A percentile compares a stretch with the other conserved stretches of the same genome.
Conservation (phyloP, 2,113 vertebrate genomes). For the Neopipo cinnamomea region DNA sequence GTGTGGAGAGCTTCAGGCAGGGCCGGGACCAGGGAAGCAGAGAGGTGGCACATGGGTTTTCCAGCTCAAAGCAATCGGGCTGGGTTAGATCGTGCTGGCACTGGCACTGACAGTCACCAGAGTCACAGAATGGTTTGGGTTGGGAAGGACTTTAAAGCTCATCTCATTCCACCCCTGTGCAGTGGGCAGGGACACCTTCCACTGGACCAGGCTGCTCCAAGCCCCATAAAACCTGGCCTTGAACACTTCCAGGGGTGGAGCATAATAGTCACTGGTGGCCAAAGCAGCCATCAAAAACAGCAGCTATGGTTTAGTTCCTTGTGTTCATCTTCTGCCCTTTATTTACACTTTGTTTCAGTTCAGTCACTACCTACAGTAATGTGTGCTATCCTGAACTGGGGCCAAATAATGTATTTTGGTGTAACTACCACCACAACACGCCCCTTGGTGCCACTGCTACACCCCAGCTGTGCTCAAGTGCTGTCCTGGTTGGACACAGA, state of each 20-base stretch:
- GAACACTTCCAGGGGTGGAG: neutral
- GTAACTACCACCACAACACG: fast-evolving
- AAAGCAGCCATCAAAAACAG: neutral
- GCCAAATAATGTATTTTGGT: fast-evolving
- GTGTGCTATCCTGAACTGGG: neutral
- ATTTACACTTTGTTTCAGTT: neutral
- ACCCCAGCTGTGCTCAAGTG: neutral
- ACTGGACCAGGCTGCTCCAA: neutral
- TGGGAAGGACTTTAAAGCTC: neutral
- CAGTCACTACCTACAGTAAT: neutral
- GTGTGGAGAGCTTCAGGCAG: neutral
- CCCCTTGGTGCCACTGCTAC: fast-evolving
- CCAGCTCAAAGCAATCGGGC: neutral
- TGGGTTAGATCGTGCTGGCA: neutral
- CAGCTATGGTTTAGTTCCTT: neutral
- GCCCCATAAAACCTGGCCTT: neutral
- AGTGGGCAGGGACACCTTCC: neutral
- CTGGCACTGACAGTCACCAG: neutral
- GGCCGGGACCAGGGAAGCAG: neutral
- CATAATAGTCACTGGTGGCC: neutral
- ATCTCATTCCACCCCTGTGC: neutral
- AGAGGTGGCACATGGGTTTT: neutral
- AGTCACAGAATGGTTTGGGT: neutral
- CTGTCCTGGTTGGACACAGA: fast-evolving
- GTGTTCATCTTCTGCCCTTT: neutral